These are phyloP conservation scores for Leptinotarsa lineolata DNA, from an alignment of 1,140 invertebrate species.

Conservation along the genomic window DNA sequence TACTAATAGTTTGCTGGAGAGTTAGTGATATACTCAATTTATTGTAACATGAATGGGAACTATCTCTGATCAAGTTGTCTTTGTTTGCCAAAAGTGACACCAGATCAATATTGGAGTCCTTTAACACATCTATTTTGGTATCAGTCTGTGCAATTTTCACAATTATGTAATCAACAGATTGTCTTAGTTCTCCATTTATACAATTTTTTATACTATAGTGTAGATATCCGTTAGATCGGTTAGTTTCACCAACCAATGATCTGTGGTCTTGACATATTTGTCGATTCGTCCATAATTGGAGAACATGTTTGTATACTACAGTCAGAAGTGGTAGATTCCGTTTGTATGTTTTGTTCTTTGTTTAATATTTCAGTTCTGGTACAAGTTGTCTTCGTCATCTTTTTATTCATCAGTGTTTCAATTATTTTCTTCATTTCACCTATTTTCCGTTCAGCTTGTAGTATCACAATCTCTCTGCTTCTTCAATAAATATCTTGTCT, in stretches of 20 bases:
- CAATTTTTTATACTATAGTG: neutral
- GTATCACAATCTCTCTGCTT: neutral
- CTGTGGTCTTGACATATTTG: neutral
- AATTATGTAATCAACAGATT: conserved; percentile 3
- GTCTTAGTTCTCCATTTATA: neutral
- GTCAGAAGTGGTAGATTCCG: neutral
- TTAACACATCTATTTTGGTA: neutral
- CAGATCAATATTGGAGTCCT: neutral
- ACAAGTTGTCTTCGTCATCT: neutral
- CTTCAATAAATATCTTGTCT: neutral
- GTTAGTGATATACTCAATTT: neutral
- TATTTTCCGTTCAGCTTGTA: conserved; percentile 2
- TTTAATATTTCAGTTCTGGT: neutral
- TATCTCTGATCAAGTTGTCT: neutral
- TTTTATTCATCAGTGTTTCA: neutral
- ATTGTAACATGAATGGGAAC: neutral
- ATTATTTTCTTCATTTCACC: conserved; percentile 1
- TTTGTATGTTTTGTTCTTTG: conserved; percentile 2
- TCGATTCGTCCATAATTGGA: neutral
- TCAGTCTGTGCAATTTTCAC: neutral
- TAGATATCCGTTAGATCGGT: neutral
- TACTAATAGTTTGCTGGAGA: neutral
- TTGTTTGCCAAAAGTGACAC: conserved; percentile 4
- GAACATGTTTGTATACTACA: neutral
- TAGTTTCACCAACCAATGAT: neutral